Percentiles rank a stretch among this genome's conserved stretches.
Conservation (phyloP, 2,113 vertebrate species). For the Cyprinodon variegatus region DNA sequence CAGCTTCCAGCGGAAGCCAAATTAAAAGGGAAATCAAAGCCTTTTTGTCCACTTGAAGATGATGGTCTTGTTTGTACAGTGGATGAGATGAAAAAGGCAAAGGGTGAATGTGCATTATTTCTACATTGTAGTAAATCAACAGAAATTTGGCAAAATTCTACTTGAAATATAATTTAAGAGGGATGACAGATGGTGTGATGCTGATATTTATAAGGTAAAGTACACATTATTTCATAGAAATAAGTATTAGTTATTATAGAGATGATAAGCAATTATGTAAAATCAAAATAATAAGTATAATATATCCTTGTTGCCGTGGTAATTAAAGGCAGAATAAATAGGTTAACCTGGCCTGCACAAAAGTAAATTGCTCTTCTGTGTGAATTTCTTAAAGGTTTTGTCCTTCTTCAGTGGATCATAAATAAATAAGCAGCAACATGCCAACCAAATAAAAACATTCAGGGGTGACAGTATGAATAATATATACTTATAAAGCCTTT, state of each 20-base stretch:
- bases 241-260: background rate
- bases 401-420: too few species aligned
- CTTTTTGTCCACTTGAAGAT: constrained; percentile 85
- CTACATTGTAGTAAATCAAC: constrained; percentile 32
- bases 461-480: too few species aligned
- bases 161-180: constrained; percentile 1
- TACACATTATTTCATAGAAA: background rate
- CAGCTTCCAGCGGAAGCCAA: constrained; percentile 35
- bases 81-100: background rate
- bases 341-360: too few species aligned
- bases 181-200: constrained; percentile 32
- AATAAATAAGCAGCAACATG: too few species aligned
- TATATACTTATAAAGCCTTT: too few species aligned
- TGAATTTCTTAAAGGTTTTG: too few species aligned
- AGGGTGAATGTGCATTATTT: constrained; percentile 27
- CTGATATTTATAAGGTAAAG: constrained; percentile 5
- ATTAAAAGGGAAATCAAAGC: constrained; percentile 82
- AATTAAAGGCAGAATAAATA: too few species aligned
- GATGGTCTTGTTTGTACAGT: constrained; percentile 83
- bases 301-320: too few species aligned
- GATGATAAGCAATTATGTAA: background rate
- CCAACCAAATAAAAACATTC: too few species aligned
- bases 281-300: background rate
- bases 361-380: too few species aligned
- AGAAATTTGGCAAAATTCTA: constrained; percentile 3